phyloP scores from a whole-genome alignment of 2,113 vertebrate genomes.

The Tautogolabrus adspersus region DNA sequence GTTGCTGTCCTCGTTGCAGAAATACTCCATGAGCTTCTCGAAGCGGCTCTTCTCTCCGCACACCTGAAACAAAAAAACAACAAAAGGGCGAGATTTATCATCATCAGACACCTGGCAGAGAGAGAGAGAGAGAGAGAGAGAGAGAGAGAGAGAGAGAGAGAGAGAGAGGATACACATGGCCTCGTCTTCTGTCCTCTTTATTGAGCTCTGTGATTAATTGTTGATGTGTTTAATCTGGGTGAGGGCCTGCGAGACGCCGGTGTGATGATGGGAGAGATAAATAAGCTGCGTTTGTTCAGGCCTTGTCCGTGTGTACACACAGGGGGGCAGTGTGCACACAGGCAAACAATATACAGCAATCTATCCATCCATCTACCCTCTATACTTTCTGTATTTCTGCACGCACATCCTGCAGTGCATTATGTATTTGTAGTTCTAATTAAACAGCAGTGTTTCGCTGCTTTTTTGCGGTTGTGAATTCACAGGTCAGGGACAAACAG shows the following conservation, averaged over 20 bases:
- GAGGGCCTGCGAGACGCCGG: neutral
- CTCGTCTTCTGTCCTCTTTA: neutral
- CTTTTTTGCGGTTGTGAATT: neutral
- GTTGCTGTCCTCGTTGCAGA: slow-evolving; percentile 90
- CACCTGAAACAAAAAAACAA: slow-evolving; percentile 67
- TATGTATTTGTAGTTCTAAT: neutral
- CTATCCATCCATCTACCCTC: neutral
- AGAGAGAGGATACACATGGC: neutral
- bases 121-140: no score
- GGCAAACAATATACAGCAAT: neutral
- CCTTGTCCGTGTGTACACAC: slow-evolving; percentile 35
- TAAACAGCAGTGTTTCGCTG: neutral
- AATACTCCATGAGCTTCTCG: slow-evolving; percentile 95
- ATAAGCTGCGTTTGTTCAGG: neutral
- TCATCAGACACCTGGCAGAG: neutral
- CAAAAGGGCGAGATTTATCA: neutral
- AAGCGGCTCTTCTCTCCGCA: slow-evolving; percentile 88
- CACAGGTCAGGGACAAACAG: slow-evolving; percentile 13
- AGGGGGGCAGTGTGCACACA: slow-evolving; percentile 61
- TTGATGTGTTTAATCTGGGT: neutral
- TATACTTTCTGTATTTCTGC: no score
- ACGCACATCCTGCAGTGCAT: no score
- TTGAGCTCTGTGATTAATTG: neutral
- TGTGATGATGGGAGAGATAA: neutral
- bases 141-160: no score